Base-by-base conservation (phyloP, 1,140 invertebrate genomes). In the Varroa destructor region DNA sequence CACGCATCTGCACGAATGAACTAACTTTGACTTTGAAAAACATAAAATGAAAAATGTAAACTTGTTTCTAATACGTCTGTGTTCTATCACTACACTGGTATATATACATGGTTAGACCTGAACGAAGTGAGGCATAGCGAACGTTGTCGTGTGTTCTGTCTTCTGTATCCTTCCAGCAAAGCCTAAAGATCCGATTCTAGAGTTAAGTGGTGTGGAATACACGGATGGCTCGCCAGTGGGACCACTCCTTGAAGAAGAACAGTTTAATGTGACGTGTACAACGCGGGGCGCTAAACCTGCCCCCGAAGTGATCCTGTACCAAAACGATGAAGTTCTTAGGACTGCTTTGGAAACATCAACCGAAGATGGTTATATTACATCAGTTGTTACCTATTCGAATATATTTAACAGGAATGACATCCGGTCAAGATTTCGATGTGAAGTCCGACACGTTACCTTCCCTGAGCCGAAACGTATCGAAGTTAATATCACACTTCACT, bases 261-360 rank as follows among this genome's bases (percentile, higher is more conserved):
- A 58, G 8, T 46, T 75, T 10, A 58, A 46, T n/a, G 37, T 75
- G 46, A 71, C 73, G 42, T 75, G 74, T 37, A 73, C 73, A 71
- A 72, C 72, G 1, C 71, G 70, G 54, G 76, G 74, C 55, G 89
- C 88, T 56, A 88, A 88, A 77, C 89, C 89, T 0, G 84, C 87
- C 56, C 88, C 89, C 0, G 82, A 81, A 72, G 85, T 91, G 57
- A 83, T 83, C 61, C 61, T 67, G 12, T 67, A 67, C 8, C 61
- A 67, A 8, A 67, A 67, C 61, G 61, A 67, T 46, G 40, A 67
- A 46, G 61, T 43, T 40, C 61, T 67, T 46, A 67, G 12, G 46
- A 46, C 61, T 14, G 40, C 40, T 14, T 37, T 67, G 61, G 61
- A 43, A 12, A 67, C 40, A 12, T 67, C 61, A 46, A 67, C 61